Percentiles rank a stretch among this genome's conserved stretches.
Evolutionary conservation across 2,888 invertebrate genomes (phyloP).

Genomic region (Pilophorus perplexus): DNA sequence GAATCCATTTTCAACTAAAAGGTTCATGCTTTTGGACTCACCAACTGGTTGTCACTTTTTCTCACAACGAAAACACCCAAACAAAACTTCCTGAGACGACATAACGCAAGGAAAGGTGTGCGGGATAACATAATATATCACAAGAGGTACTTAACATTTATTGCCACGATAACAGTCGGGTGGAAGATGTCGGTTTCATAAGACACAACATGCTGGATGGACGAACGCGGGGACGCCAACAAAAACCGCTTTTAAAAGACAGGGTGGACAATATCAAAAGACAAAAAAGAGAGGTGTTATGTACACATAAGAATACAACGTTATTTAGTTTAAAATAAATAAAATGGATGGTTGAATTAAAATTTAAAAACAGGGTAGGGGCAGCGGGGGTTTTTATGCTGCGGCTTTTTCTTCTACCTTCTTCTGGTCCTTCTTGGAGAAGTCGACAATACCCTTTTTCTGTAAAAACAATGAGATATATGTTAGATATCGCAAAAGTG

Average conservation of each 20-base stretch:
- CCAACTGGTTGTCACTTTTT: too few species aligned
- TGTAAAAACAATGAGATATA: constrained; percentile 57
- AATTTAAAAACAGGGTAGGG: not conserved
- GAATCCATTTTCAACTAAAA: too few species aligned
- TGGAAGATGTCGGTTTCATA: constrained; percentile 23
- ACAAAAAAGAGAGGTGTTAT: constrained; percentile 23
- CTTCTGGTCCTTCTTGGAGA: constrained; percentile 87
- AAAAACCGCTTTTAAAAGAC: not conserved
- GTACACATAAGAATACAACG: constrained; percentile 21
- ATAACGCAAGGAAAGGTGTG: too few species aligned
- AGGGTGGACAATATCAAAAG: constrained; percentile 15
- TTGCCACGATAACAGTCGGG: constrained; percentile 18
- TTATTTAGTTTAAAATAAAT: constrained; percentile 25
- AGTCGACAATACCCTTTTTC: constrained; percentile 80
- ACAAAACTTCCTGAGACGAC: too few species aligned
- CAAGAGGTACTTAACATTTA: constrained; percentile 35
- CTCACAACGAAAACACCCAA: too few species aligned
- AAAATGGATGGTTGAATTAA: constrained; percentile 7
- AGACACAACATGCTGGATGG: constrained; percentile 23
- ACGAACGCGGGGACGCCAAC: not conserved
- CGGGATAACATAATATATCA: constrained; percentile 30
- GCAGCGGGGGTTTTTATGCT: constrained; percentile 24
- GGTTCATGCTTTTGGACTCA: too few species aligned
- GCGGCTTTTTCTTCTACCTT: constrained; percentile 69
- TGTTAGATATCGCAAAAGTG: too few species aligned